Base-by-base conservation (phyloP, 2,797 vertebrate genomes). In the Carapus acus region DNA sequence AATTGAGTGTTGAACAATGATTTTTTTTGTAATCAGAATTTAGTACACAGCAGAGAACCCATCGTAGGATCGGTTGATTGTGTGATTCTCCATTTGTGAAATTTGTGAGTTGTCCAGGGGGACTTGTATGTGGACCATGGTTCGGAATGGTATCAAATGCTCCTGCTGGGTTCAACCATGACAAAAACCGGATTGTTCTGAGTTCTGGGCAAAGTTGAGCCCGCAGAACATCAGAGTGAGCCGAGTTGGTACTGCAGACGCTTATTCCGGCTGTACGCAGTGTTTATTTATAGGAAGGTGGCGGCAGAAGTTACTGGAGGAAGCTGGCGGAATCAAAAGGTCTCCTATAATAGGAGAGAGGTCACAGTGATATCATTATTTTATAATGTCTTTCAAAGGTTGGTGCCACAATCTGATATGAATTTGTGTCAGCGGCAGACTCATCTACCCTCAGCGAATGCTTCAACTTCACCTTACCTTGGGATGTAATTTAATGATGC, bases 201-300 rank as follows among this genome's bases (percentile, higher is more conserved):
- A 38, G 50, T 58, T 41, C 23, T 36, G 15, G 1, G 2, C 23
- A 44, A 54, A 62, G n/a, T n/a, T 51, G 51, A 56, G 13, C 54
- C 9, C 1, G 38, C 36, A 24, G 27, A 34, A 43, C 49, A 8
- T 37, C 22, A 8, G 12, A 56, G 29, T 1, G 17, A 29, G 23
- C 34, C 57, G 23, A 60, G 57, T 36, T 49, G 8, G 49, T 42
- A 39, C 33, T 33, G 40, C 37, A 8, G 2, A 33, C 36, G 18
- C 49, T 45, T 38, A 49, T 17, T 47, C 27, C 16, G 18, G 53
- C 67, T 39, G 46, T 31, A 5, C 38, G 53, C 15, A 1, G 1
- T 1, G 6, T 59, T 40, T 77, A 80, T 78, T 78, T 71, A 65
- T 77, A 71, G 78, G 43, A 3, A 22, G 52, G 18, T 18, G 51